Conservation (phyloP, 2,113 vertebrate species). For the Dendrocopos noguchii region DNA sequence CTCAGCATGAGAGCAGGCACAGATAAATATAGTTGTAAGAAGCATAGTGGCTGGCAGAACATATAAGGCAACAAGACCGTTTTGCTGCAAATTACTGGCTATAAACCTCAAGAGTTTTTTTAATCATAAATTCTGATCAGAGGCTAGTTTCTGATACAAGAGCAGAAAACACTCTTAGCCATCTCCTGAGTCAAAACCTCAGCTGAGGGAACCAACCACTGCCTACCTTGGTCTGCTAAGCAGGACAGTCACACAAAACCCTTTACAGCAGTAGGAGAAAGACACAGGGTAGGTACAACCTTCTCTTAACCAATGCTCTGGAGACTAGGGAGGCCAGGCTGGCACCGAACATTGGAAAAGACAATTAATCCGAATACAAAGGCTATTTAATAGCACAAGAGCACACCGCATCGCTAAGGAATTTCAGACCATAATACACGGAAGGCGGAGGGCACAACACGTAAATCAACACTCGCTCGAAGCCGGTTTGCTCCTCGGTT, state of each 20-base stretch:
- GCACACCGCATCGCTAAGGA: not conserved
- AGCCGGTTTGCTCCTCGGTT: not conserved
- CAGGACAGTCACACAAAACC: fast-evolving
- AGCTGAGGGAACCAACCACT: fast-evolving
- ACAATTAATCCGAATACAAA: fast-evolving
- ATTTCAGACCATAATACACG: fast-evolving
- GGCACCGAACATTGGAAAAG: fast-evolving
- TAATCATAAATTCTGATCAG: fast-evolving
- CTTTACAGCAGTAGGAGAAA: fast-evolving
- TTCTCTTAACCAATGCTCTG: fast-evolving
- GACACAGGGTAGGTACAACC: fast-evolving
- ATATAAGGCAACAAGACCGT: not conserved
- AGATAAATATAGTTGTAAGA: not conserved
- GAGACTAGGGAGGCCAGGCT: fast-evolving
- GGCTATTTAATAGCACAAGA: fast-evolving
- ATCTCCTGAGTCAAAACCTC: not conserved
- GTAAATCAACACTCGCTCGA: fast-evolving
- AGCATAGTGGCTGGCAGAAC: not conserved
- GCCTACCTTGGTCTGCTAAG: fast-evolving
- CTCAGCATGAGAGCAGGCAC: not conserved
- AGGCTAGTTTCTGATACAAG: fast-evolving
- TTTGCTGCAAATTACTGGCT: not conserved
- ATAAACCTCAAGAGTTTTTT: not conserved
- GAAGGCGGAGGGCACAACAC: too few relatives aligned
- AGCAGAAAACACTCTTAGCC: fast-evolving